Percentiles rank a stretch among this genome's conserved stretches.
Conservation (phyloP, 2,113 vertebrate genomes). For the Forbesichthys agassizii region DNA sequence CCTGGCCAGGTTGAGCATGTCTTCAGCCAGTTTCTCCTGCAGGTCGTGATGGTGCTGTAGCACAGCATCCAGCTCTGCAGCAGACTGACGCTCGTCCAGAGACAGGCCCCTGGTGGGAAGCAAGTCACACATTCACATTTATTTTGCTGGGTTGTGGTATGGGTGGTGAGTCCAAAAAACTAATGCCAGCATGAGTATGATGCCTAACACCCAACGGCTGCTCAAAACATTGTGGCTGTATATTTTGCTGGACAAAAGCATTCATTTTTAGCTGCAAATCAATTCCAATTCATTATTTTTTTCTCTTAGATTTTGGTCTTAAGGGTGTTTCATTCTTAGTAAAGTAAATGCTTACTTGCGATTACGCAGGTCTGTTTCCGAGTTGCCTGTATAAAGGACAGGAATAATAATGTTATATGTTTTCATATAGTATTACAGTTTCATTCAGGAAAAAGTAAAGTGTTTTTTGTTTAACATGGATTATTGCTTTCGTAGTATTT, state of each 20-base stretch:
- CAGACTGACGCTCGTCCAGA: conserved; percentile 86
- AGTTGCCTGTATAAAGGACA: conserved; percentile 53
- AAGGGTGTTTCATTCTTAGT: no score
- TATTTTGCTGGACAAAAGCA: no score
- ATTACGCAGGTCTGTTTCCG: conserved; percentile 77
- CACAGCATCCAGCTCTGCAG: conserved; percentile 87
- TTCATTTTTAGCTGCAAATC: background rate
- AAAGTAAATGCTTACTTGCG: conserved; percentile 75
- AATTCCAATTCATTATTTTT: background rate
- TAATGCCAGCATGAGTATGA: no score
- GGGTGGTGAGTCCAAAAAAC: no score
- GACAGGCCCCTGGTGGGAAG: conserved; percentile 66
- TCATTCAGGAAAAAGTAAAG: background rate
- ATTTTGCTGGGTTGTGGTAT: background rate
- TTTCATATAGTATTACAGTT: background rate
- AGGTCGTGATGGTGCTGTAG: conserved; percentile 90
- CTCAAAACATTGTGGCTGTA: no score
- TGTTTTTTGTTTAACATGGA: background rate
- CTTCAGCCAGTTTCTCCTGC: conserved; percentile 96
- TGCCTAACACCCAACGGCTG: no score
- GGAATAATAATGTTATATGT: background rate
- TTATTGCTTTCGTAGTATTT: background rate
- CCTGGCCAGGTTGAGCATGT: conserved; percentile 93
- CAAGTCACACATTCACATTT: background rate
- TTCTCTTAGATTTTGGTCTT: no score